These are phyloP conservation scores for Arbacia lixula DNA, from an alignment of 53 echinoderm and acorn worm species.

Conservation along the genomic window DNA sequence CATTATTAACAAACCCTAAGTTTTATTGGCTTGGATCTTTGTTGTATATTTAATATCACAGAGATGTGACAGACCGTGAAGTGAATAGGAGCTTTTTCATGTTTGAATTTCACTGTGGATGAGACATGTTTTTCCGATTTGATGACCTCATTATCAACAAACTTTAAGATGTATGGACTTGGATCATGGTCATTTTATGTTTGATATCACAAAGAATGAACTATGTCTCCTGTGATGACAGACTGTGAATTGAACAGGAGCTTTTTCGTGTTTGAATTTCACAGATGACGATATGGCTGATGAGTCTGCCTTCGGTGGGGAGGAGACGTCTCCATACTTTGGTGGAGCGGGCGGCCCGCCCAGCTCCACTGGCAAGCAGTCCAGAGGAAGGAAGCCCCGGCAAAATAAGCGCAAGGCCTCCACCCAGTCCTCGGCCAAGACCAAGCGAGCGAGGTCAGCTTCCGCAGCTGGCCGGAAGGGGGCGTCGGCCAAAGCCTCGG, in stretches of 20 bases:
- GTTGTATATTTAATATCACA: too few species aligned
- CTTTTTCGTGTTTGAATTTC: neutral
- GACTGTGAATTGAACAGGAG: neutral
- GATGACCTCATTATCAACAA: too few species aligned
- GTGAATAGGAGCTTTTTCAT: too few species aligned
- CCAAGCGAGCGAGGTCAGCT: conserved; percentile 64
- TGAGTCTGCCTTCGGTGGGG: conserved; percentile 45
- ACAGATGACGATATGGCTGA: conserved; percentile 63
- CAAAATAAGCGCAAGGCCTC: conserved; percentile 67
- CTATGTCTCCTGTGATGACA: neutral
- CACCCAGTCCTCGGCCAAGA: conserved; percentile 59
- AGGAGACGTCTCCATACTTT: conserved; percentile 66
- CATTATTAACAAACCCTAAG: too few species aligned
- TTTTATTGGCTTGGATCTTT: too few species aligned
- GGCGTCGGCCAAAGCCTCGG: neutral
- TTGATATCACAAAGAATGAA: neutral
- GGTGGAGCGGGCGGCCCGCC: neutral
- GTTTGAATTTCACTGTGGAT: too few species aligned
- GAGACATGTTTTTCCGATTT: too few species aligned
- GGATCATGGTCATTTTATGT: too few species aligned
- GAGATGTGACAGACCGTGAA: too few species aligned
- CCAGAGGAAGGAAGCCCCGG: conserved; percentile 13
- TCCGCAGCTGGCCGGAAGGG: conserved; percentile 14
- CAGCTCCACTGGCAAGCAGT: conserved; percentile 3
- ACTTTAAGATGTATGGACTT: too few species aligned